phyloP scores from a whole-genome alignment of 2,888 invertebrate species.

The Malachius bipustulatus region DNA sequence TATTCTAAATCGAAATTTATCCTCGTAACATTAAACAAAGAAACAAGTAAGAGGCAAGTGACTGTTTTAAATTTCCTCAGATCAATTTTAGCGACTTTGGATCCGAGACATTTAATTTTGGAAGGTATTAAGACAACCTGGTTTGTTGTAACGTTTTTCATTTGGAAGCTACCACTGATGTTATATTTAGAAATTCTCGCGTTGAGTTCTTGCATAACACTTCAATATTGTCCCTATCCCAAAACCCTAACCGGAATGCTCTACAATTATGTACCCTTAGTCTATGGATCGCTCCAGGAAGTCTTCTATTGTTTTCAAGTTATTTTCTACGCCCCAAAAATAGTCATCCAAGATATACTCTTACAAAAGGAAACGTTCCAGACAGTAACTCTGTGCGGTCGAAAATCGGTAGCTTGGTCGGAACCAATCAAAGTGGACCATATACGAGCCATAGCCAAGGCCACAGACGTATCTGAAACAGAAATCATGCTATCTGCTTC shows the following conservation, averaged over 20 bases:
- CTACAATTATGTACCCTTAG: conserved; percentile 38
- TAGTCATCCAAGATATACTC: conserved; percentile 47
- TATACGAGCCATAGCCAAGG: conserved; percentile 45
- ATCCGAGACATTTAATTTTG: conserved; percentile 36
- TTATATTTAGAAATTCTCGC: conserved; percentile 37
- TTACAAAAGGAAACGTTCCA: conserved; percentile 44
- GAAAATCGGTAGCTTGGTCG: conserved; percentile 64
- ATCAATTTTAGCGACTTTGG: conserved; percentile 34
- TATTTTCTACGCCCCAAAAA: conserved; percentile 39
- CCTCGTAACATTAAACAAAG: conserved; percentile 28
- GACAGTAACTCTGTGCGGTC: conserved; percentile 54
- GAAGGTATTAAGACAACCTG: conserved; percentile 30
- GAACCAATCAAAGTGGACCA: conserved; percentile 46
- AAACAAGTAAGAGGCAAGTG: conserved; percentile 29
- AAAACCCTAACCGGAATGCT: conserved; percentile 31
- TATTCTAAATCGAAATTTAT: conserved; percentile 40
- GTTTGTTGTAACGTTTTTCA: conserved; percentile 23
- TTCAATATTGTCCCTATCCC: conserved; percentile 32
- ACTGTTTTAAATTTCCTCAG: conserved; percentile 27
- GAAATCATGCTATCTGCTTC: conserved; percentile 53
- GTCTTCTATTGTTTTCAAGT: conserved; percentile 35
- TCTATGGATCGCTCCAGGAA: conserved; percentile 36
- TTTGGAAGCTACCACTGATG: conserved; percentile 33
- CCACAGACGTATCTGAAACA: conserved; percentile 48
- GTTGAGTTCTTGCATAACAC: conserved; percentile 30